phyloP scores from a whole-genome alignment of 2,113 vertebrate species.

The Mormyrus lacerda region DNA sequence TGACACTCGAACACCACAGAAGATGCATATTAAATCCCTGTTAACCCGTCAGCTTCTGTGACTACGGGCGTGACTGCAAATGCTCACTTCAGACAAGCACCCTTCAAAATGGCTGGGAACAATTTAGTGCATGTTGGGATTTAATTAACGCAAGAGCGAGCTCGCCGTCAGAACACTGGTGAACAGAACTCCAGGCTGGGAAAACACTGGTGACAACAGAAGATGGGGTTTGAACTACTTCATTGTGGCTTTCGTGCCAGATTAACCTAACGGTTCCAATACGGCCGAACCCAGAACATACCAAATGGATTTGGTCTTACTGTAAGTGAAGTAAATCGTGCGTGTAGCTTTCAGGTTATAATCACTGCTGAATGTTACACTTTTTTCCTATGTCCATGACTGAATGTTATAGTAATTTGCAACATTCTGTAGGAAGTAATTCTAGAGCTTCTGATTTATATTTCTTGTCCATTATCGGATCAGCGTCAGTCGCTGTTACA shows the following conservation, averaged over 20 bases:
- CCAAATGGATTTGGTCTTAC: not conserved
- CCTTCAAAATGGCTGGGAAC: not conserved
- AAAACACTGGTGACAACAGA: not conserved
- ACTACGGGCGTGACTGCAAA: not conserved
- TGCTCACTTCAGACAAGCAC: not conserved
- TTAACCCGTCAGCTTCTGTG: not conserved
- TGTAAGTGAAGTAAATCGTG: not conserved
- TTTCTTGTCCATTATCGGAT: not conserved
- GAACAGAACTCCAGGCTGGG: not conserved
- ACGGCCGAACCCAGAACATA: not conserved
- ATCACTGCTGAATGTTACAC: not conserved
- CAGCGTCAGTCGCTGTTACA: not conserved
- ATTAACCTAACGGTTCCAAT: not conserved
- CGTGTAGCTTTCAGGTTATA: not conserved
- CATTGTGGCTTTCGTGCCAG: conserved; percentile 4
- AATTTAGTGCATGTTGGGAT: not conserved
- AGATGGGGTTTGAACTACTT: not conserved
- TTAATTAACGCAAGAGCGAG: not conserved
- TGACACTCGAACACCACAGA: not conserved
- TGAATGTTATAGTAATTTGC: not conserved
- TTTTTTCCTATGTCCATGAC: not conserved
- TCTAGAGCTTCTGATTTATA: not conserved
- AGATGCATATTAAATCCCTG: not conserved
- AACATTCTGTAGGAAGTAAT: not conserved
- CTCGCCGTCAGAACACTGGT: not conserved